Evolutionary conservation across 2,888 invertebrate species (phyloP).

Genomic region (Ectemnius lituratus): DNA sequence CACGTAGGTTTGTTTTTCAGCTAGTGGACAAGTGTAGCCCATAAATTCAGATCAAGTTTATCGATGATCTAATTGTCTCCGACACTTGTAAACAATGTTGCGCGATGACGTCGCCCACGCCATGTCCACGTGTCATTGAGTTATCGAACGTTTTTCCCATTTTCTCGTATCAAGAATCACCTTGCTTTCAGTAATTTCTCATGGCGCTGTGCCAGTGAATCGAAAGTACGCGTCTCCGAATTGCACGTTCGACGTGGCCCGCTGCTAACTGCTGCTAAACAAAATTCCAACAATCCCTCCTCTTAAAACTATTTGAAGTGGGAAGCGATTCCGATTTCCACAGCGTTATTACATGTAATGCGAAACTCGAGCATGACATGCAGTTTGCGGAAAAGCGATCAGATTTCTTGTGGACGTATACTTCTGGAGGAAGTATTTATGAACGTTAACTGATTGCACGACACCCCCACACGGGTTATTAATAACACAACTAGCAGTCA

Average conservation of each 20-base stretch:
- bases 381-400: conserved; percentile 1
- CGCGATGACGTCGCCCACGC: conserved; percentile 19
- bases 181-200: conserved; percentile 14
- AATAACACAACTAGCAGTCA: conserved; percentile 45
- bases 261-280: conserved; percentile 29
- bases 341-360: not conserved
- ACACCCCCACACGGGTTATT: conserved; percentile 57
- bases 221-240: conserved; percentile 26
- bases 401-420: not conserved
- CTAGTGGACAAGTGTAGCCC: not conserved
- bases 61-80: conserved; percentile 43
- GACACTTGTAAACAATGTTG: conserved; percentile 43
- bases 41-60: conserved; percentile 21
- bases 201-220: conserved; percentile 43
- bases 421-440: conserved; percentile 45
- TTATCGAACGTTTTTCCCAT: conserved; percentile 32
- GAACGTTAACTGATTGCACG: conserved; percentile 46
- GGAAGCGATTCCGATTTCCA: not conserved
- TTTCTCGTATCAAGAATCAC: conserved; percentile 24
- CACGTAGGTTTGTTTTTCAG: not conserved
- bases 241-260: conserved; percentile 7
- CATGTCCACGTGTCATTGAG: conserved; percentile 34
- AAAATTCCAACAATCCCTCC: not conserved
- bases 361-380: not conserved
- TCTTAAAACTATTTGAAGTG: no score